Evolutionary conservation across 2,888 invertebrate species (phyloP), one percentile per base, ranked within the genome.

Genomic region (Nematopogon swammerdamellus): DNA sequence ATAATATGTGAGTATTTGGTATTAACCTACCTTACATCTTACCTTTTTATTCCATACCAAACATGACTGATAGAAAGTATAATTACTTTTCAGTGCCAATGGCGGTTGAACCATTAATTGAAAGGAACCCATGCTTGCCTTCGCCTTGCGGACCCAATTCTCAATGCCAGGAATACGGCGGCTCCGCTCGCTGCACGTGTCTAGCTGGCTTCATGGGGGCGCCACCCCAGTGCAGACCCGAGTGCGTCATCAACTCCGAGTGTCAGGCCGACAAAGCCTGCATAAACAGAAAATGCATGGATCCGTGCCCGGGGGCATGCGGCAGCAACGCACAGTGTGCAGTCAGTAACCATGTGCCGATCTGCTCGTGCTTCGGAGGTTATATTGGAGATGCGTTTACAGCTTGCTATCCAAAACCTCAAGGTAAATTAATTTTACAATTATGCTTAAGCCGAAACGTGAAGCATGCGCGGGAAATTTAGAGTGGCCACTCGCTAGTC

Each of bases 141-240:
- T 87, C 85, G 47, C 91, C 92, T 18, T 94, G 94, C 64, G 92
- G 92, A 51, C 79, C 87, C 10, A 90, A 89, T 66, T 87, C 92
- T 11, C 77, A 82, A 57, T 93, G 92, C 63, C 80, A 81, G 59
- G 86, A 85, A 62, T 82, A 80, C 55, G 85, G 83, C 57, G 82
- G 81, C 30, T 84, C 83, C 47, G 87, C 85, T 36, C 81, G 88
- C 3, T 92, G 92, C 59, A 83, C 84, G 54, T 92, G 92, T 63
- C 64, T 86, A 17, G 80, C 85, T 1, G 87, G 86, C 53, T 89
- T 86, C 59, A 82, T 85, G 53, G 90, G 91, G 55, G 86, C 89
- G 63, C 90, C 91, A 11, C 89, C 90, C 49, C 84, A 85, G 18
- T 91, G 90, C 62, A 76, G 89, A 55, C 88, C 89, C 2, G 89